These are phyloP conservation scores for Amitus sp. DNA, from an alignment of 2,888 invertebrate genomes.

Conservation along the genomic window DNA sequence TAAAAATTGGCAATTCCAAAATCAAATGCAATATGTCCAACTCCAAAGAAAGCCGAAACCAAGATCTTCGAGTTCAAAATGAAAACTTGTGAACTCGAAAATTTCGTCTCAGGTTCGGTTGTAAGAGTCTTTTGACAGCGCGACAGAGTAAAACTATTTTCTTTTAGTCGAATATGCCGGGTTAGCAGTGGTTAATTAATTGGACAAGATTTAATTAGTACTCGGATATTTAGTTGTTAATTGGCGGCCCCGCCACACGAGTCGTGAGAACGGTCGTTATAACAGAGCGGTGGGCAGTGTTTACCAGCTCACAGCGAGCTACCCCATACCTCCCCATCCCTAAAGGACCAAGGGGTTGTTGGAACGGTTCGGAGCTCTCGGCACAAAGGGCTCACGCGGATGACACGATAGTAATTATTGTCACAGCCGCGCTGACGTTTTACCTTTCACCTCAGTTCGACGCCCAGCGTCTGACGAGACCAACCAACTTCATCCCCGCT, in stretches of 20 bases:
- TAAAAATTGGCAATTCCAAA: too few species aligned
- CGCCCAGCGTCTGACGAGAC: slow-evolving; percentile 5
- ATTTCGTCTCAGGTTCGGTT: too few species aligned
- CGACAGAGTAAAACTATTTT: slow-evolving; percentile 27
- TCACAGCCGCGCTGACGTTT: slow-evolving; percentile 20
- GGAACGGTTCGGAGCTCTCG: slow-evolving; percentile 15
- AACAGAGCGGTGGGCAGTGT: slow-evolving; percentile 38
- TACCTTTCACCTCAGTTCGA: slow-evolving; percentile 18
- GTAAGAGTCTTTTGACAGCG: slow-evolving; percentile 21
- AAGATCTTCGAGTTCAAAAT: too few species aligned
- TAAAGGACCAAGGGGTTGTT: slow-evolving; percentile 1
- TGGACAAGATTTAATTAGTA: slow-evolving; percentile 46
- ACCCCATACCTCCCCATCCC: slow-evolving; percentile 28
- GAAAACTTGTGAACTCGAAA: too few species aligned
- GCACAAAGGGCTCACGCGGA: slow-evolving; percentile 39
- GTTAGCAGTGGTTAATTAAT: slow-evolving; percentile 45
- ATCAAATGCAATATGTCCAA: too few species aligned
- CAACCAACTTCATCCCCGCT: too few species aligned
- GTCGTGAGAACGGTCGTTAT: slow-evolving; percentile 58
- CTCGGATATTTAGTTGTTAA: slow-evolving; percentile 47
- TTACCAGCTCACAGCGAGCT: slow-evolving; percentile 36
- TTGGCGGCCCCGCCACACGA: slow-evolving; percentile 43
- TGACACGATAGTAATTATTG: slow-evolving; percentile 40
- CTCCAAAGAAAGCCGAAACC: too few species aligned
- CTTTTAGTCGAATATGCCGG: slow-evolving; percentile 24